Evolutionary conservation across 2,888 invertebrate species (phyloP).

Genomic region (Bursaphelenchus okinawaensis): DNA sequence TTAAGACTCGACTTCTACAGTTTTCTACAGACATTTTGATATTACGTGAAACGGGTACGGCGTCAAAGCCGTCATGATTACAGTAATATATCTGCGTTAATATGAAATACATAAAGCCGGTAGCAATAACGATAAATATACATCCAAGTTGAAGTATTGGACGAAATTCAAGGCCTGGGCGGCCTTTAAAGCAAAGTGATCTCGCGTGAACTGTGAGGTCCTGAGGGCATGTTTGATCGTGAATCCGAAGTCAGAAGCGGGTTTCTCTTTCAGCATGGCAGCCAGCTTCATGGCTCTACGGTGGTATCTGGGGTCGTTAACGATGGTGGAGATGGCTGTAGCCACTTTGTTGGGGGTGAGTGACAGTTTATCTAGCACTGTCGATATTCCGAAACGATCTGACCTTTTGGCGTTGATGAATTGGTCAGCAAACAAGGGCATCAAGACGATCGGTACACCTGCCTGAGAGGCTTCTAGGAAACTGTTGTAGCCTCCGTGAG

Average conservation of each 20-base stretch:
- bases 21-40: background rate
- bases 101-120: slow-evolving; percentile 2
- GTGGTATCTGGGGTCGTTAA: slow-evolving; percentile 29
- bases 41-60: background rate
- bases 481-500: slow-evolving; percentile 57
- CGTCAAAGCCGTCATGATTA: too few species aligned
- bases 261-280: slow-evolving; percentile 47
- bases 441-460: slow-evolving; percentile 51
- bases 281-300: slow-evolving; percentile 40
- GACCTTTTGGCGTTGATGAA: slow-evolving; percentile 54
- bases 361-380: slow-evolving; percentile 43
- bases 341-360: slow-evolving; percentile 40
- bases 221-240: slow-evolving; percentile 41
- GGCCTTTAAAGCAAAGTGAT: slow-evolving; percentile 40
- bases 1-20: background rate
- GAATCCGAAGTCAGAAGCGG: slow-evolving; percentile 26
- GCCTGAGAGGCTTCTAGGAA: slow-evolving; percentile 53
- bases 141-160: slow-evolving; percentile 30
- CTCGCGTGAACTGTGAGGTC: slow-evolving; percentile 32
- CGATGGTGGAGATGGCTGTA: slow-evolving; percentile 32
- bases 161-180: slow-evolving; percentile 38
- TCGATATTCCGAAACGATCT: slow-evolving; percentile 45
- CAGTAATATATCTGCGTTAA: background rate
- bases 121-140: background rate
- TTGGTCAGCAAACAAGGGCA: slow-evolving; percentile 56